Percentiles rank a stretch among this genome's conserved stretches.
Evolutionary conservation across 2,888 invertebrate genomes (phyloP).

Genomic region (Catocala sponsa): DNA sequence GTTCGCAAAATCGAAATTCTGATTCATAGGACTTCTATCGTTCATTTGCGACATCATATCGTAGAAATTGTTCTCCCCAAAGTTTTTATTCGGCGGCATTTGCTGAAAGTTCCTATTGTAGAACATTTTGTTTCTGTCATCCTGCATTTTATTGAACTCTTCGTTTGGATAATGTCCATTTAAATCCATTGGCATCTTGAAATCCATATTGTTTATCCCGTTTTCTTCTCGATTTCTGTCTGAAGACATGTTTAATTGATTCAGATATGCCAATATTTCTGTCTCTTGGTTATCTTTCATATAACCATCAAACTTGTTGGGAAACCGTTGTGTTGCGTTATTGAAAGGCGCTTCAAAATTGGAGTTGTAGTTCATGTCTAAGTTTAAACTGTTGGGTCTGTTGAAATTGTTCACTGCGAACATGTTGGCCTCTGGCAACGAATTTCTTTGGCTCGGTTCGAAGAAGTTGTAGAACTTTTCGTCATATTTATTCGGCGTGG

Average conservation of each 20-base stretch:
- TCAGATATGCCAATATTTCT: slow-evolving; percentile 75
- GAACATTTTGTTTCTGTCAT: slow-evolving; percentile 75
- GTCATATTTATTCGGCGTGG: slow-evolving; percentile 74
- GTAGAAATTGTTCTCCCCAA: slow-evolving; percentile 71
- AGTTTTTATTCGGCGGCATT: slow-evolving; percentile 68
- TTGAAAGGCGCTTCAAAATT: slow-evolving; percentile 67
- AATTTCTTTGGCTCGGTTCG: slow-evolving; percentile 83
- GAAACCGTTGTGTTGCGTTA: slow-evolving; percentile 64
- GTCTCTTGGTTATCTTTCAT: slow-evolving; percentile 73
- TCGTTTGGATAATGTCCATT: slow-evolving; percentile 75
- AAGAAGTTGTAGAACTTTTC: slow-evolving; percentile 81
- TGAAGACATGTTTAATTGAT: slow-evolving; percentile 70
- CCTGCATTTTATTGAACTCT: slow-evolving; percentile 63
- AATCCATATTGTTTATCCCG: slow-evolving; percentile 68
- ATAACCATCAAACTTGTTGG: slow-evolving; percentile 64
- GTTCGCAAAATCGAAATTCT: slow-evolving; percentile 73
- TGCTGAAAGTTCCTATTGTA: slow-evolving; percentile 71
- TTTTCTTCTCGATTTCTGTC: slow-evolving; percentile 71
- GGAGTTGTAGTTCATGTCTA: slow-evolving; percentile 74
- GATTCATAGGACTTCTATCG: slow-evolving; percentile 68
- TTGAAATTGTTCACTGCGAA: slow-evolving; percentile 69
- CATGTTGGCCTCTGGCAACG: slow-evolving; percentile 76
- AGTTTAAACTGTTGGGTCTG: slow-evolving; percentile 77
- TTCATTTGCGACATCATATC: slow-evolving; percentile 73
- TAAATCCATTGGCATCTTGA: slow-evolving; percentile 73